A percentile compares a stretch with the other conserved stretches of the same genome.
Conservation (phyloP, 64 coral and sea anemone genomes). For the Pocillopora verrucosa region DNA sequence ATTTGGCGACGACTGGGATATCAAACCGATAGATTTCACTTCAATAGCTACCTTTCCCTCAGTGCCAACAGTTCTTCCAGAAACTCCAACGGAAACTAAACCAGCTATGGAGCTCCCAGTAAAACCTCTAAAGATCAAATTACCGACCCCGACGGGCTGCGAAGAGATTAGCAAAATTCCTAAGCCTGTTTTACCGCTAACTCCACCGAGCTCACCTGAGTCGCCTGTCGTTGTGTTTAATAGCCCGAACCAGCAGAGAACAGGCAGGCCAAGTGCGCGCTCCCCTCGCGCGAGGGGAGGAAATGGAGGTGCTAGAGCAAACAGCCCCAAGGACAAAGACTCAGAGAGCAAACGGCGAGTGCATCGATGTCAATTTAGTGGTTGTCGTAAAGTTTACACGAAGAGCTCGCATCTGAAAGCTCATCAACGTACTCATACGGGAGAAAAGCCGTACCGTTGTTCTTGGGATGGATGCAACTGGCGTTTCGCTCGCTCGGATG, state of each 20-base stretch:
- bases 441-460: constrained; percentile 98
- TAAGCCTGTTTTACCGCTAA: constrained; percentile 93
- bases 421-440: constrained; percentile 98
- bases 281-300: constrained; percentile 73
- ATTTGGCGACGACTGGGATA: constrained; percentile 93
- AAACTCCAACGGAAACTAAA: constrained; percentile 90
- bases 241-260: constrained; percentile 66
- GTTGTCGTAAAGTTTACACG: constrained; percentile 98
- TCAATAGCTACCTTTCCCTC: constrained; percentile 66
- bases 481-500: constrained; percentile 98
- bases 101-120: constrained; percentile 85
- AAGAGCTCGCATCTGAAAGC: constrained; percentile 99
- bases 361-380: constrained; percentile 96
- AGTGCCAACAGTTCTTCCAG: constrained; percentile 78
- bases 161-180: constrained; percentile 86
- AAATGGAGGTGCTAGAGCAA: constrained; percentile 55
- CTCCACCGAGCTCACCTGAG: constrained; percentile 96
- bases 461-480: constrained; percentile 99
- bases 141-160: constrained; percentile 67
- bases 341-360: constrained; percentile 95
- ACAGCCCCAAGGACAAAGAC: constrained; percentile 74
- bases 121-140: constrained; percentile 96
- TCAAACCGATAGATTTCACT: constrained; percentile 97
- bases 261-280: constrained; percentile 65
- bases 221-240: constrained; percentile 65